phyloP scores from a whole-genome alignment of 2,888 invertebrate genomes.

The Oasisia sp. region DNA sequence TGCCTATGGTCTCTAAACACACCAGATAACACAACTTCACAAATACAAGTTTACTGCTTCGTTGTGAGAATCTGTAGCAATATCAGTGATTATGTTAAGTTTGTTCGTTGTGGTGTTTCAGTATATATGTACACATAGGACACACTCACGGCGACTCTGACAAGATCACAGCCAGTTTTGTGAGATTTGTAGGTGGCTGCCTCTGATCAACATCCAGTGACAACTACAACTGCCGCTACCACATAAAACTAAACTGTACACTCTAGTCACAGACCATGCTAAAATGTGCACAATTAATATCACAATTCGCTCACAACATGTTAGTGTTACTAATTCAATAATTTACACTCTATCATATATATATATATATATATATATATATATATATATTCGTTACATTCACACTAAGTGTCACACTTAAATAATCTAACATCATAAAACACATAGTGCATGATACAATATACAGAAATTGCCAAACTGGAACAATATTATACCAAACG shows the following conservation, averaged over 20 bases:
- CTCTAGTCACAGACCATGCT: neutral
- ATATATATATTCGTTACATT: neutral
- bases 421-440: constrained; percentile 7
- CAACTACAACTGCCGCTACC: neutral
- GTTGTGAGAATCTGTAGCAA: neutral
- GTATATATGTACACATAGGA: neutral
- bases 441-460: neutral
- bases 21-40: neutral
- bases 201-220: neutral
- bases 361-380: too few relatives aligned
- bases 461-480: neutral
- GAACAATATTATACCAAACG: neutral
- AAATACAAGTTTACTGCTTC: neutral
- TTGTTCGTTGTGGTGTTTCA: neutral
- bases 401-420: constrained; percentile 1
- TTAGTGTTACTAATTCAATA: constrained; percentile 10
- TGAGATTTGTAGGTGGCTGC: neutral
- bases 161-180: neutral
- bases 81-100: neutral
- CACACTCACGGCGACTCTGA: neutral
- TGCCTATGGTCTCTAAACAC: too few relatives aligned
- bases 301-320: constrained; percentile 7
- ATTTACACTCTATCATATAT: neutral
- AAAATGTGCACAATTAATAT: neutral
- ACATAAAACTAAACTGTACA: neutral